A percentile compares a stretch with the other conserved stretches of the same genome.
Evolutionary conservation across 2,113 vertebrate species (phyloP).

Genomic region (Tachycineta bicolor): DNA sequence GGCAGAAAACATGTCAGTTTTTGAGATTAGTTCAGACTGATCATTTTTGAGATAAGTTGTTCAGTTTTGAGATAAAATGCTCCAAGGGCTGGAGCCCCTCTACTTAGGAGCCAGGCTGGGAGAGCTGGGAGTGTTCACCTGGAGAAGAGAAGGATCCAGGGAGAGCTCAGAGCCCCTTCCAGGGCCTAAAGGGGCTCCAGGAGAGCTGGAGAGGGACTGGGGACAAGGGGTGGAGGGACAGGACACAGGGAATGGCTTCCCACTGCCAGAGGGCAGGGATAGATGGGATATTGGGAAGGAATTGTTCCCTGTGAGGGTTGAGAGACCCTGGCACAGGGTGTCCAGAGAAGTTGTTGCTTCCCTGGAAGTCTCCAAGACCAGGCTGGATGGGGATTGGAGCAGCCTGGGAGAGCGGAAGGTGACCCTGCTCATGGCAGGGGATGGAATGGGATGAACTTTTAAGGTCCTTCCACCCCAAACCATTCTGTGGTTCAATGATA

Average conservation of each 20-base stretch:
- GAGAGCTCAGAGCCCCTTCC: background rate
- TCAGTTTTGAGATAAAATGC: background rate
- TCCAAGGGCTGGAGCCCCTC: background rate
- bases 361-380: background rate
- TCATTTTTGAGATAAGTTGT: background rate
- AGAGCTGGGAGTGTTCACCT: background rate
- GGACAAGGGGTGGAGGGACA: background rate
- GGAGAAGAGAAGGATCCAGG: background rate
- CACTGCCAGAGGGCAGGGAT: too few species aligned
- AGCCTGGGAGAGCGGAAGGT: background rate
- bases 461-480: background rate
- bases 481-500: background rate
- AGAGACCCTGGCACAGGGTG: accelerated
- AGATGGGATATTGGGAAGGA: background rate
- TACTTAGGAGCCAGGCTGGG: background rate
- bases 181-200: background rate
- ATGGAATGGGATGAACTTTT: background rate
- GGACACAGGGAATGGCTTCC: too few species aligned
- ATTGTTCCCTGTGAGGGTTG: accelerated
- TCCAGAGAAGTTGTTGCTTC: background rate
- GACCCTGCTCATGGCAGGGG: background rate
- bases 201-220: background rate
- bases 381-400: accelerated
- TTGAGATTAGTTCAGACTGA: background rate
- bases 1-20: background rate